A percentile compares a stretch with the other conserved stretches of the same genome.
These are phyloP conservation scores for Protobothrops flavoviridis DNA, from an alignment of 2,113 vertebrate species.

Conservation along the genomic window DNA sequence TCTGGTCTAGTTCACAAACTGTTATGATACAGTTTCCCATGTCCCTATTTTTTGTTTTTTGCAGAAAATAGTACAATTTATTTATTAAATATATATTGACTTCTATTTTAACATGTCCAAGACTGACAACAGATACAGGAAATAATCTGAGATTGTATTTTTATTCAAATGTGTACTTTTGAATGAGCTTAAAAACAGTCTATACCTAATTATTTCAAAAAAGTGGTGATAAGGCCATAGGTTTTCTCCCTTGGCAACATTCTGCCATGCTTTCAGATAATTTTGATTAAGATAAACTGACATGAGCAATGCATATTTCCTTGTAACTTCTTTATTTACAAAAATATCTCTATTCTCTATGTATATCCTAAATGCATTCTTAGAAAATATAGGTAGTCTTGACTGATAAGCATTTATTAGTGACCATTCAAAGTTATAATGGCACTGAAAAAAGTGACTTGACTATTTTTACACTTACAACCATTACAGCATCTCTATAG, in stretches of 20 bases:
- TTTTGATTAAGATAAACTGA: not conserved
- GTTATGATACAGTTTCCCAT: not conserved
- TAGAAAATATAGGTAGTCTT: not conserved
- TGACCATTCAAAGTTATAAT: no score
- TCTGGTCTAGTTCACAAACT: not conserved
- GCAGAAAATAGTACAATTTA: not conserved
- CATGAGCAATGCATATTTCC: not conserved
- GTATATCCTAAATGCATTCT: not conserved
- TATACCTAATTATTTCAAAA: not conserved
- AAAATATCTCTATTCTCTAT: not conserved
- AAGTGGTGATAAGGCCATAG: not conserved
- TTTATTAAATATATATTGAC: not conserved
- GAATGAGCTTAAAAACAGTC: not conserved
- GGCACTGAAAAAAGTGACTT: no score
- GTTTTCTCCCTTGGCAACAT: not conserved
- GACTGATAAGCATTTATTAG: no score
- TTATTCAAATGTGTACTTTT: not conserved
- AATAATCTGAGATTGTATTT: not conserved
- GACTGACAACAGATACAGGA: not conserved
- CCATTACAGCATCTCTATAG: no score
- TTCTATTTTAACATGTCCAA: not conserved
- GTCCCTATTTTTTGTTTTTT: not conserved
- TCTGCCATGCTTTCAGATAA: not conserved
- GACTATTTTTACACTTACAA: no score
- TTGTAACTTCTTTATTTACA: not conserved